phyloP scores from a whole-genome alignment of 2,888 invertebrate species.

The Bellardia bayeri region DNA sequence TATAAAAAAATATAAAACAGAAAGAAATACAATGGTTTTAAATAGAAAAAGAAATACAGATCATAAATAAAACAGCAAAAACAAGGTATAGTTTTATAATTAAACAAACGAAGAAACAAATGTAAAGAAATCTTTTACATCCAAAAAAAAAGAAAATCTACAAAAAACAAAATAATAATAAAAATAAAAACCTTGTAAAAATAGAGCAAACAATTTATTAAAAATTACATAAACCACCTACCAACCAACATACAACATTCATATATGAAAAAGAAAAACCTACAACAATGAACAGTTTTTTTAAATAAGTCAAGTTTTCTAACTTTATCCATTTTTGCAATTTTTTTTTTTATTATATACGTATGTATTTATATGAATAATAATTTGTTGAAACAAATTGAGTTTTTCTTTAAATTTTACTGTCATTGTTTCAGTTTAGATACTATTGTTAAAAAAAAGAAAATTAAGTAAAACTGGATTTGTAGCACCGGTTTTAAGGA shows the following conservation, averaged over 20 bases:
- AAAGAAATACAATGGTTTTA: constrained; percentile 72
- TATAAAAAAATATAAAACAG: constrained; percentile 53
- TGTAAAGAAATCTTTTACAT: constrained; percentile 21
- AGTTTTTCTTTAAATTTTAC: not conserved
- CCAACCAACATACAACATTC: constrained; percentile 12
- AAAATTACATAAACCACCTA: constrained; percentile 69
- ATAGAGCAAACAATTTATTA: constrained; percentile 49
- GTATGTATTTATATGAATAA: not conserved
- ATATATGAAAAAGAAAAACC: constrained; percentile 3
- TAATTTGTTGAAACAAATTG: constrained; percentile 1
- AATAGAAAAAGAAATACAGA: constrained; percentile 45
- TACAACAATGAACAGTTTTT: not conserved
- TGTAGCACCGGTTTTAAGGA: too few relatives aligned
- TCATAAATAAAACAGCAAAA: constrained; percentile 41
- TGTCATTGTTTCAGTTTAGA: not conserved
- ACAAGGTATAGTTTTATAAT: constrained; percentile 60
- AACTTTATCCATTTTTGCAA: too few relatives aligned
- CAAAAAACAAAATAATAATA: constrained; percentile 26
- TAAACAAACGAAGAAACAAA: constrained; percentile 22
- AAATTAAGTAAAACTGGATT: not conserved
- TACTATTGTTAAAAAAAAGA: constrained; percentile 6
- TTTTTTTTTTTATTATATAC: too few relatives aligned
- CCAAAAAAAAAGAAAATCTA: constrained; percentile 1
- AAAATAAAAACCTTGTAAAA: constrained; percentile 55
- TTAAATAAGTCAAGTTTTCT: too few relatives aligned